A percentile compares a stretch with the other conserved stretches of the same genome.
phyloP scores from a whole-genome alignment of 1,140 invertebrate genomes.

The Adelges cooleyi region DNA sequence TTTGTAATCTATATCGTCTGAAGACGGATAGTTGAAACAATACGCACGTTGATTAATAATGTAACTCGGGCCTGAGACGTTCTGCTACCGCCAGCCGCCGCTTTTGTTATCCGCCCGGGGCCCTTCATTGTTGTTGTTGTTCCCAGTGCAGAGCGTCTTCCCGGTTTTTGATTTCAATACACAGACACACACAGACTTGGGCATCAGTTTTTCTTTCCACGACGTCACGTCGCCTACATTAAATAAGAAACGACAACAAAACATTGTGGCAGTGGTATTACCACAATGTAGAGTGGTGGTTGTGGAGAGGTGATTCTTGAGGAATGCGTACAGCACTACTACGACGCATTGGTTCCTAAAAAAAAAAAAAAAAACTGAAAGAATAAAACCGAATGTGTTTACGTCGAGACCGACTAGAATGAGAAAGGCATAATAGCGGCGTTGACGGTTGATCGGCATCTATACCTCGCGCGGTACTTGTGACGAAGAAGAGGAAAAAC shows the following conservation, averaged over 20 bases:
- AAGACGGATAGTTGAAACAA: not conserved
- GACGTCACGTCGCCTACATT: too few species aligned
- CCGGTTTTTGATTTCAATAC: constrained; percentile 15
- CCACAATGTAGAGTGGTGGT: too few species aligned
- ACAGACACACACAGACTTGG: too few species aligned
- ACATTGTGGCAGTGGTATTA: too few species aligned
- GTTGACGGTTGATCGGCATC: too few species aligned
- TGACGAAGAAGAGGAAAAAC: not conserved
- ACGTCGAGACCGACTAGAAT: too few species aligned
- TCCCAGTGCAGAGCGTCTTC: not conserved
- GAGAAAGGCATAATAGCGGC: too few species aligned
- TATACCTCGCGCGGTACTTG: too few species aligned
- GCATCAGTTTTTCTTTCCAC: too few species aligned
- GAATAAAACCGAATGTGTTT: too few species aligned
- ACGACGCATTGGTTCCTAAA: constrained; percentile 13
- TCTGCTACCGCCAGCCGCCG: not conserved
- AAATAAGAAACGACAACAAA: too few species aligned
- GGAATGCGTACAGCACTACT: not conserved
- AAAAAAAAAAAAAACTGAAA: not conserved
- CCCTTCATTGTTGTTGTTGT: not conserved
- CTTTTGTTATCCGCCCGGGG: constrained; percentile 23
- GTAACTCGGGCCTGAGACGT: not conserved
- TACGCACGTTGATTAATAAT: constrained; percentile 19
- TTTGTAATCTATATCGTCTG: too few species aligned
- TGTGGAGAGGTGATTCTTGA: not conserved